Evolutionary conservation across 2,888 invertebrate genomes (phyloP).

Genomic region (Elaeidobius kamerunicus): DNA sequence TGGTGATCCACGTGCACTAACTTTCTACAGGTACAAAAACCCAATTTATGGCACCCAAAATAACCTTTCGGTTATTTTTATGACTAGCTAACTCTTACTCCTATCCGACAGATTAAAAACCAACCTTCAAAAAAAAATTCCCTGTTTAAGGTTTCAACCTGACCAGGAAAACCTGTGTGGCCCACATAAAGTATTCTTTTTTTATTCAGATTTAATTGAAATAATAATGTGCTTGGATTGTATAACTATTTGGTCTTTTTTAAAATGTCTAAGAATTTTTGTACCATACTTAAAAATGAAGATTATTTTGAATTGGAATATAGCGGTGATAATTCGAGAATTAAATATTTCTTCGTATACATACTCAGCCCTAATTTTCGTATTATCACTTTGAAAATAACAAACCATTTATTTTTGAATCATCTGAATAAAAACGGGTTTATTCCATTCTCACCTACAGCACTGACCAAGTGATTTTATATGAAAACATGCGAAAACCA

Average conservation of each 20-base stretch:
- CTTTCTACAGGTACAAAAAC: slow-evolving; percentile 1
- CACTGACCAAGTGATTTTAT: slow-evolving; percentile 15
- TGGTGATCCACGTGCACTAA: background rate
- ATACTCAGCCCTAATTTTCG: too few species aligned
- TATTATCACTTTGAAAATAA: too few species aligned
- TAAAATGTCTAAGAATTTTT: slow-evolving; percentile 18
- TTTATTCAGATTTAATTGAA: slow-evolving; percentile 21
- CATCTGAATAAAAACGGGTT: slow-evolving; percentile 25
- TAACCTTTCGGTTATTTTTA: slow-evolving; percentile 17
- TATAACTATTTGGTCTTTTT: slow-evolving; percentile 28
- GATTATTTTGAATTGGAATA: slow-evolving; percentile 6
- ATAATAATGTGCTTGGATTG: slow-evolving; percentile 6
- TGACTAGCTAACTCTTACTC: slow-evolving; percentile 25
- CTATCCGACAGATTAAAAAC: slow-evolving; percentile 20
- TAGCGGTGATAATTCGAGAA: background rate
- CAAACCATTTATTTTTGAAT: too few species aligned
- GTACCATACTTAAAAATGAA: slow-evolving; percentile 27
- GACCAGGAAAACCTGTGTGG: slow-evolving; percentile 1
- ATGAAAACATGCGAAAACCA: slow-evolving; percentile 5
- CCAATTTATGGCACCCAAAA: slow-evolving; percentile 28
- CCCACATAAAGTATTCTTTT: slow-evolving; percentile 1
- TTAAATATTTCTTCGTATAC: background rate
- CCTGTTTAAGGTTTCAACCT: slow-evolving; percentile 1
- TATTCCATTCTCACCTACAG: slow-evolving; percentile 24
- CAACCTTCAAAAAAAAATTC: slow-evolving; percentile 6